A percentile compares a stretch with the other conserved stretches of the same genome.
phyloP scores from a whole-genome alignment of 1,140 invertebrate genomes.

The Formica selysi region DNA sequence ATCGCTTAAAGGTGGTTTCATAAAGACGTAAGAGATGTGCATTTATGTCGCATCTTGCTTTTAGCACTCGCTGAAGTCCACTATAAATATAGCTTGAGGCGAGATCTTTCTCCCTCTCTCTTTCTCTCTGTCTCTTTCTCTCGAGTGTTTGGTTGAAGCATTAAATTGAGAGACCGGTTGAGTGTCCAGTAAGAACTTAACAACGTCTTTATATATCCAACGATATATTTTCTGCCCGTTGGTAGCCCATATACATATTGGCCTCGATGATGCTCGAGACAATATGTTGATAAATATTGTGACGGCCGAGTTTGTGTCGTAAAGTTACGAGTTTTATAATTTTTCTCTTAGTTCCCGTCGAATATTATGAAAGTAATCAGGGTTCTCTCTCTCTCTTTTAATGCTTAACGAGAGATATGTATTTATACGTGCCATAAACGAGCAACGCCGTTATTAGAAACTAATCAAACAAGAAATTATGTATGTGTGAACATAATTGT shows the following conservation, averaged over 20 bases:
- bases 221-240: slow-evolving; percentile 52
- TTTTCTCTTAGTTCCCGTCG: neutral
- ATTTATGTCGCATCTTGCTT: slow-evolving; percentile 57
- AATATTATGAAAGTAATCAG: neutral
- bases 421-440: neutral
- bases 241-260: slow-evolving; percentile 11
- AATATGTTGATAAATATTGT: slow-evolving; percentile 56
- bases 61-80: slow-evolving; percentile 32
- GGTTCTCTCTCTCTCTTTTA: neutral
- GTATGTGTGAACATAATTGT: no score
- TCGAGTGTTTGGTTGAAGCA: slow-evolving; percentile 61
- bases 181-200: slow-evolving; percentile 64
- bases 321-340: slow-evolving; percentile 33
- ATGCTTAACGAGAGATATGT: neutral
- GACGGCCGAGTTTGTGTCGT: slow-evolving; percentile 18
- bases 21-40: slow-evolving; percentile 57
- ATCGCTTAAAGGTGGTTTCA: slow-evolving; percentile 23
- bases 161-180: slow-evolving; percentile 58
- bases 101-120: slow-evolving; percentile 34
- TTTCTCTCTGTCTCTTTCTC: slow-evolving; percentile 22
- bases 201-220: slow-evolving; percentile 62
- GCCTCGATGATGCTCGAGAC: slow-evolving; percentile 44
- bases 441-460: neutral
- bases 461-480: neutral
- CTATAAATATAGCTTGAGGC: slow-evolving; percentile 58